Evolutionary conservation across 2,888 invertebrate species (phyloP).

Genomic region (Ptychoptera albimana): DNA sequence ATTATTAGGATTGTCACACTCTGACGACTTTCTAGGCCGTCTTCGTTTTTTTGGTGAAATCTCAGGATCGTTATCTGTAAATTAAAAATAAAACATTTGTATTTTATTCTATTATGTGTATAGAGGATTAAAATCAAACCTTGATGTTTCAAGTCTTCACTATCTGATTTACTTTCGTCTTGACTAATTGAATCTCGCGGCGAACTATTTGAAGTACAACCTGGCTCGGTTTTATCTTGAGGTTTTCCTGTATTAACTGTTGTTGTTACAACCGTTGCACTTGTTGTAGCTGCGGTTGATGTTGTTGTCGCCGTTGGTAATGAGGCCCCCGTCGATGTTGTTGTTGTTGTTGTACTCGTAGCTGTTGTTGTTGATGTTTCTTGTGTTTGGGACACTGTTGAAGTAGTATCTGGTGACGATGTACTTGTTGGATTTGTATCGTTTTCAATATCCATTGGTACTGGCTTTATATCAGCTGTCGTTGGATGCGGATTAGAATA

Average conservation of each 20-base stretch:
- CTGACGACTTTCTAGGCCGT: conserved; percentile 33
- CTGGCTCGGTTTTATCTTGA: neutral
- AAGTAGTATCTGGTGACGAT: neutral
- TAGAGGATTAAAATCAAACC: no score
- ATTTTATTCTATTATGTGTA: no score
- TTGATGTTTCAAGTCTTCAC: conserved; percentile 25
- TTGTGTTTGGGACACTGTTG: conserved; percentile 4
- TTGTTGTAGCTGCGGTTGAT: neutral
- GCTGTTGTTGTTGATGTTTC: conserved; percentile 5
- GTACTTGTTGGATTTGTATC: conserved; percentile 4
- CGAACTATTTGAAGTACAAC: conserved; percentile 20
- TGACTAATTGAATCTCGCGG: conserved; percentile 27
- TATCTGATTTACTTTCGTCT: conserved; percentile 21
- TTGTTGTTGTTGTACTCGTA: conserved; percentile 5
- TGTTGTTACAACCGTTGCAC: no score
- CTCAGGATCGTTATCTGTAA: conserved; percentile 8
- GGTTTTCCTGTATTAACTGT: neutral
- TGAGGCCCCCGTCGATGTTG: conserved; percentile 9
- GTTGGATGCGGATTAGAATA: conserved; percentile 23
- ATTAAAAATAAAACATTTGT: no score
- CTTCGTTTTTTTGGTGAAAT: conserved; percentile 32
- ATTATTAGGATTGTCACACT: conserved; percentile 20
- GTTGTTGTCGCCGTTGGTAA: neutral
- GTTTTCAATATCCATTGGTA: conserved; percentile 18
- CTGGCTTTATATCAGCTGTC: conserved; percentile 26